Percentiles rank a stretch among this genome's conserved stretches.
Evolutionary conservation across 2,797 vertebrate species (phyloP).

Genomic region (Cynopterus sphinx): DNA sequence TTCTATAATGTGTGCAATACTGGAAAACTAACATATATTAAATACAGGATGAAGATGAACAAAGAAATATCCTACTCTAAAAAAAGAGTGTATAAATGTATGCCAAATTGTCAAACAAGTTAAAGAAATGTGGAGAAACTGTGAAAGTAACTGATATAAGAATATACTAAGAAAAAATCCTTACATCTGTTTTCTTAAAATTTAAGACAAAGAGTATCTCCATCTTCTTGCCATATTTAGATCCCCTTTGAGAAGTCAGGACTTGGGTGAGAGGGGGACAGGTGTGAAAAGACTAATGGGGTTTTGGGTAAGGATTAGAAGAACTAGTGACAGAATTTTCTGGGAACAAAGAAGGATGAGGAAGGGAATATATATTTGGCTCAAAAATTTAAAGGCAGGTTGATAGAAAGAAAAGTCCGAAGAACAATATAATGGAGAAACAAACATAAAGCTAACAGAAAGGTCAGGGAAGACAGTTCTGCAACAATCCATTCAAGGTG

Average conservation of each 20-base stretch:
- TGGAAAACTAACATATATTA: neutral
- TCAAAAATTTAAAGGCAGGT: neutral
- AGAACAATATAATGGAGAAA: neutral
- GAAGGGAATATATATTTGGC: neutral
- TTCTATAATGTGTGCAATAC: neutral
- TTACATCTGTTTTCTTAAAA: neutral
- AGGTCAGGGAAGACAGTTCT: neutral
- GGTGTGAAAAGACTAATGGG: neutral
- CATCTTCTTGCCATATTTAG: neutral
- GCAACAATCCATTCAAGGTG: neutral
- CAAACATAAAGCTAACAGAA: neutral
- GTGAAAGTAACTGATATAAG: neutral
- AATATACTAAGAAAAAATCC: neutral
- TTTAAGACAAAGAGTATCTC: neutral
- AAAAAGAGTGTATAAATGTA: neutral
- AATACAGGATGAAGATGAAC: neutral
- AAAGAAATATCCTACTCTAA: neutral
- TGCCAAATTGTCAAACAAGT: neutral
- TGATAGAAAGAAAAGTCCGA: neutral
- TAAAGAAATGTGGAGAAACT: constrained; percentile 12
- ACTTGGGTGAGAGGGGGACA: neutral
- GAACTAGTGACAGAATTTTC: neutral
- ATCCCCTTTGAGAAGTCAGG: neutral
- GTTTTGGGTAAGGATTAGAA: neutral
- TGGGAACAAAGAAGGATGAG: neutral